Base-by-base conservation (phyloP, 2,888 invertebrate species). In the Lacanobia oleracea region DNA sequence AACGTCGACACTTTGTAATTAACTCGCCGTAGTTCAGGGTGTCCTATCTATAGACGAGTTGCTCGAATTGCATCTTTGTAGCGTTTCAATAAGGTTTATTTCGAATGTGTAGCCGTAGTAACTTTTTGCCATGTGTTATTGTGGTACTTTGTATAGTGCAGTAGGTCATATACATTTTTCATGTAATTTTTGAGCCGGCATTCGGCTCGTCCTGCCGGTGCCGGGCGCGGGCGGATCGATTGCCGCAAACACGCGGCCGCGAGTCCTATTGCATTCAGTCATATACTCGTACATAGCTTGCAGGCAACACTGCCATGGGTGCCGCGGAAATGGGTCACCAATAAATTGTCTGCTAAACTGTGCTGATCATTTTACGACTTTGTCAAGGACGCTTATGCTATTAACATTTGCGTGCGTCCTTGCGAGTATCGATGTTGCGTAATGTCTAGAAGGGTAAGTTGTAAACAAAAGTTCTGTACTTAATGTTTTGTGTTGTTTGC, bases 141-240 rank as follows among this genome's bases (percentile, higher is more conserved):
- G 50, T 60, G 57, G 50, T 71, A 68, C 64, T 72, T 56, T 64
- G 67, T 80, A 62, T 72, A 82, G 74, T 84, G 75, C 74, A 86
- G 78, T 85, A 75, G 82, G 78, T 80, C 77, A 75, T 86, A 84
- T 88, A 88, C 85, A 89, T 90, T 90, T 91, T 91, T 88, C 89
- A 91, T 91, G 91, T 88, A 88, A 90, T 92, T 92, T 92, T 91
- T 90, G 85, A 90, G 89, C 75, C 79, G 83, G 86, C 82, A 77
- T 87, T 84, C 51, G 79, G 78, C 66, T 87, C 87, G 92, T 90
- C 90, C 94, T 90, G 90, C 80, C 92, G 88, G 94, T 94, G 85
- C 95, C 94, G 90, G 93, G 92, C 93, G 91, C 95, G 86, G 86
- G 8, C 9, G 87, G 89, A 94, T 95, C 94, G 92, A 95, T 94